phyloP scores from a whole-genome alignment of 2,113 vertebrate genomes.

The Apodemus sylvaticus region DNA sequence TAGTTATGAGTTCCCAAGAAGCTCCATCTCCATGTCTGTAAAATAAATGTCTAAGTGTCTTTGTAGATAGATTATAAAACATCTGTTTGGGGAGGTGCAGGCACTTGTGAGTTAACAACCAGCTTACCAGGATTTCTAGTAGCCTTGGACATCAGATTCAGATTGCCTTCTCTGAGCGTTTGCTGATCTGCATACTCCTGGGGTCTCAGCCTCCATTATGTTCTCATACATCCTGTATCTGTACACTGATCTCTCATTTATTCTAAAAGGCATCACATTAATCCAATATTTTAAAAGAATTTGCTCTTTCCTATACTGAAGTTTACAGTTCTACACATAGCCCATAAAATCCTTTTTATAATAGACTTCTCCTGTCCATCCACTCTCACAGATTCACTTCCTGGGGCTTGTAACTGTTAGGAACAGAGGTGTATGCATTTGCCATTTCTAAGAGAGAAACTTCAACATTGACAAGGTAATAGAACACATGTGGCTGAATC shows the following conservation, averaged over 20 bases:
- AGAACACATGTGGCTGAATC: fast-evolving
- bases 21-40: neutral
- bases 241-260: neutral
- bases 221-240: neutral
- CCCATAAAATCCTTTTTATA: neutral
- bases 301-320: neutral
- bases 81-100: fast-evolving
- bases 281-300: neutral
- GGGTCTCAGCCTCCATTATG: neutral
- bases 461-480: no score
- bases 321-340: neutral
- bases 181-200: neutral
- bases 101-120: neutral
- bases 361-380: no score
- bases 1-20: neutral
- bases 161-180: neutral
- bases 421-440: no score
- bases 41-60: neutral
- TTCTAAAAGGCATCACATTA: neutral
- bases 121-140: fast-evolving
- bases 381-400: neutral
- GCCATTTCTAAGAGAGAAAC: fast-evolving
- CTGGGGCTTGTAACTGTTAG: neutral
- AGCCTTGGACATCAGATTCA: neutral
- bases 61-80: neutral